A percentile compares a stretch with the other conserved stretches of the same genome.
These are phyloP conservation scores for Neotoma lepida DNA, from an alignment of 2,113 vertebrate species.

Conservation along the genomic window DNA sequence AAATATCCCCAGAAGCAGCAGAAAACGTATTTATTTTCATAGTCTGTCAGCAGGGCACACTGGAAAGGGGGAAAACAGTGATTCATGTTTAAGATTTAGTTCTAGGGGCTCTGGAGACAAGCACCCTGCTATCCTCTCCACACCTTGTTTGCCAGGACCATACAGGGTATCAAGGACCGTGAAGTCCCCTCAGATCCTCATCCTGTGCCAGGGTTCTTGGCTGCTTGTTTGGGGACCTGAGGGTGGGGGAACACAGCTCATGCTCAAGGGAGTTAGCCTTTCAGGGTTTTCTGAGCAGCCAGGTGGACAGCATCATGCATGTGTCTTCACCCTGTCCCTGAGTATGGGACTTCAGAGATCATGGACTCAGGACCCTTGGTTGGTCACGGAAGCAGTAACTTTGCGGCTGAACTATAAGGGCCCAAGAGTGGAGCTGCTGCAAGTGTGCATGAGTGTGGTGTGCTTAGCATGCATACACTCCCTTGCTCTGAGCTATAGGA, in stretches of 20 bases:
- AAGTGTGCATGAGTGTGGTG: background rate
- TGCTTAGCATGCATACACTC: background rate
- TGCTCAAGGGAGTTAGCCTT: background rate
- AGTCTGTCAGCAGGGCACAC: conserved; percentile 1
- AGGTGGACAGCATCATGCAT: background rate
- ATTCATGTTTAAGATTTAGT: background rate
- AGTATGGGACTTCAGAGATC: background rate
- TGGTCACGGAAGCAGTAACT: rapidly evolving
- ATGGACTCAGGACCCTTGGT: background rate
- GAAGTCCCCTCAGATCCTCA: background rate
- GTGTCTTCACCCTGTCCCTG: background rate
- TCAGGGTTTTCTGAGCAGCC: background rate
- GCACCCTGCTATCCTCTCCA: background rate
- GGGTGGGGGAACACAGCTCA: too few relatives aligned
- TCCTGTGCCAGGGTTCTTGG: background rate
- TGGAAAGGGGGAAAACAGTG: background rate
- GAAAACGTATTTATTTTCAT: conserved; percentile 60
- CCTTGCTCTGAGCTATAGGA: background rate
- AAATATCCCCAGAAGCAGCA: background rate
- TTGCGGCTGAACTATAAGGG: background rate
- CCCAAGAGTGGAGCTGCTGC: background rate
- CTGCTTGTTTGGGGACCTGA: background rate
- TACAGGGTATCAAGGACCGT: rapidly evolving
- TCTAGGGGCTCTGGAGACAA: background rate
- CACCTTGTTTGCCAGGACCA: rapidly evolving